A percentile compares a stretch with the other conserved stretches of the same genome.
Conservation (phyloP, 2,113 vertebrate species). For the Psettodes erumei region DNA sequence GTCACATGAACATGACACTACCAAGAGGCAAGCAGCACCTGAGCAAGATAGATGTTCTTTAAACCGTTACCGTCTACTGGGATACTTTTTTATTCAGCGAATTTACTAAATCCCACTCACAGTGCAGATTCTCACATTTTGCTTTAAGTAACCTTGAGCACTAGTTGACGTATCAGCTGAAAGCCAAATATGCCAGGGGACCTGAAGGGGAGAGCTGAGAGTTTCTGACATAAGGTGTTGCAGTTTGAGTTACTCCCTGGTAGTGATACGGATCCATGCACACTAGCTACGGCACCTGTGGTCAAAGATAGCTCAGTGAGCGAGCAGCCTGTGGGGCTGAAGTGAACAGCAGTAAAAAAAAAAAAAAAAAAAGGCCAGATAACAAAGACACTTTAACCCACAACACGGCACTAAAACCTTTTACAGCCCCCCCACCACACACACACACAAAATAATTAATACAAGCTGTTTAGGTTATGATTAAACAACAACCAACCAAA, state of each 20-base stretch:
- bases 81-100: constrained; percentile 22
- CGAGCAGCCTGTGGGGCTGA: constrained; percentile 34
- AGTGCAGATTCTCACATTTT: not conserved
- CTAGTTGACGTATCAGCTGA: not conserved
- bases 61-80: not conserved
- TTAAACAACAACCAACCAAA: not conserved
- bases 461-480: too few species aligned
- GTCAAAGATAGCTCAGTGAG: constrained; percentile 48
- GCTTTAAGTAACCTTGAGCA: not conserved
- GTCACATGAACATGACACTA: constrained; percentile 68
- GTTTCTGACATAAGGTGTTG: constrained; percentile 2
- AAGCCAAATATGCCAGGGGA: not conserved
- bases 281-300: constrained; percentile 35
- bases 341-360: constrained; percentile 19
- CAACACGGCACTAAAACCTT: not conserved
- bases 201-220: constrained; percentile 1
- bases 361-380: not conserved
- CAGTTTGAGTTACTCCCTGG: constrained; percentile 39
- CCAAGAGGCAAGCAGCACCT: constrained; percentile 12
- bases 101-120: not conserved
- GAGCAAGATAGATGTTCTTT: constrained; percentile 18
- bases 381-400: constrained; percentile 1
- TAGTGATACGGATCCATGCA: constrained; percentile 39
- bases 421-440: not conserved
- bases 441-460: too few species aligned